These are phyloP conservation scores for Betta splendens DNA, from an alignment of 2,797 vertebrate species.

Conservation along the genomic window DNA sequence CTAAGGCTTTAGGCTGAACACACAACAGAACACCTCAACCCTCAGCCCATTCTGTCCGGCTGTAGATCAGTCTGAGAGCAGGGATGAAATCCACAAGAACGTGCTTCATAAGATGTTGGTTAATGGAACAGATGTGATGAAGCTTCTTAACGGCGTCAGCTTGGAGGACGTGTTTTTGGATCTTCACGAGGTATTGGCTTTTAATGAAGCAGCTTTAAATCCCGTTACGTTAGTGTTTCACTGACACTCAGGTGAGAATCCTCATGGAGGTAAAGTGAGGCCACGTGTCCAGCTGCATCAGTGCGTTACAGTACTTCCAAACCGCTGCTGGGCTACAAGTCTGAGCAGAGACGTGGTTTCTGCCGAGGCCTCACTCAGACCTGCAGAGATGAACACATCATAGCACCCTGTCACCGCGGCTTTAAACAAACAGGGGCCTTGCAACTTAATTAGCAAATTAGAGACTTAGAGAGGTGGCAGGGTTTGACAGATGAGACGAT, in stretches of 20 bases:
- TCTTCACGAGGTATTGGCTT: no score
- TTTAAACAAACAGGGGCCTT: constrained; percentile 17
- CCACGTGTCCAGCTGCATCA: background rate
- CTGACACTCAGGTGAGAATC: background rate
- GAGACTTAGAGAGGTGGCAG: constrained; percentile 34
- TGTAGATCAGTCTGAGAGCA: no score
- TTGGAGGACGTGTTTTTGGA: no score
- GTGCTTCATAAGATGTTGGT: no score
- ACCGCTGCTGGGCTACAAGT: no score
- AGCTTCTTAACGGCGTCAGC: no score
- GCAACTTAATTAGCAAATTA: constrained; percentile 47
- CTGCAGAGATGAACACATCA: background rate
- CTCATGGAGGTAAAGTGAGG: background rate
- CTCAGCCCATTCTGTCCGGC: no score
- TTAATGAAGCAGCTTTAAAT: no score
- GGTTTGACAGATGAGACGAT: constrained; percentile 42
- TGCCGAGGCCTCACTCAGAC: background rate
- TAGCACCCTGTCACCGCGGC: constrained; percentile 13
- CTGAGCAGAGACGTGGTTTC: constrained; percentile 1
- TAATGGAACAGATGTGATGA: no score
- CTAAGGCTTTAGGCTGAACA: no score
- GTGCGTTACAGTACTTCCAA: constrained; percentile 13
- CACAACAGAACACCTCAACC: no score
- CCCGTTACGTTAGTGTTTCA: background rate
- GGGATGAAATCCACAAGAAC: no score